These are phyloP conservation scores for Danio rerio DNA, from an alignment of 2,113 vertebrate genomes.

Conservation along the genomic window GRCz12tu NC_133200.1:21054501-21055000, in stretches of 20 bases:
- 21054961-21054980: not conserved
- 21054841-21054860: not conserved
- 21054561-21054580: slow-evolving; percentile 38
- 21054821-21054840: not conserved
- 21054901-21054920: slow-evolving; percentile 5
- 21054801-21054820: not conserved
- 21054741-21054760: not conserved
- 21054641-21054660: slow-evolving; percentile 8
- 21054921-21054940: not conserved
- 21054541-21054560: slow-evolving; percentile 22
- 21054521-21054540: slow-evolving; percentile 20
- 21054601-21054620: slow-evolving; percentile 29
- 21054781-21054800: not conserved
- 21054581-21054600: slow-evolving; percentile 13
- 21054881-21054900: not conserved
- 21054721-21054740: not conserved
- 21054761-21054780: not conserved
- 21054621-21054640: slow-evolving; percentile 21
- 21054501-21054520: slow-evolving; percentile 33
- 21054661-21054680: not conserved
- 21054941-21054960: not conserved
- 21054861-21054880: not conserved
- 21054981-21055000: not conserved
- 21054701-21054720: slow-evolving; percentile 1
- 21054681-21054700: not conserved